Evolutionary conservation across 2,113 vertebrate species (phyloP).

Genomic region (Oenanthe melanoleuca): DNA sequence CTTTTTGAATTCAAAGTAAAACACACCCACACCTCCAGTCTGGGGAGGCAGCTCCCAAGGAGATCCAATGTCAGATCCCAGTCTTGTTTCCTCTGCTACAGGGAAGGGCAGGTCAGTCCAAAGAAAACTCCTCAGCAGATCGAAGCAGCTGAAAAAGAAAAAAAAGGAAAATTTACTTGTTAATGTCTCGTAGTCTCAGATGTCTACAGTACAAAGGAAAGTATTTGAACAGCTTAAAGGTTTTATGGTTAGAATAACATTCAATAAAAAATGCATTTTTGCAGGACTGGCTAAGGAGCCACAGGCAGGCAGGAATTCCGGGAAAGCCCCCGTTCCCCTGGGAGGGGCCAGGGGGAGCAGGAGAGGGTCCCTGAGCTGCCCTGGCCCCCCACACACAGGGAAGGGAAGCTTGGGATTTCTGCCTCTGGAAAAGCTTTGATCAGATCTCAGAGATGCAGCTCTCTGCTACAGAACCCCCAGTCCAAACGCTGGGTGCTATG

Average conservation of each 20-base stretch:
- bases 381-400: not conserved
- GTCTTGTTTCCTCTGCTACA: not conserved
- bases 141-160: not conserved
- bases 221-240: slow-evolving; percentile 73
- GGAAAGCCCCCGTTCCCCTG: slow-evolving; percentile 25
- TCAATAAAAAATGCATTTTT: slow-evolving; percentile 66
- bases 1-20: not conserved
- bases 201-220: slow-evolving; percentile 66
- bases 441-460: not conserved
- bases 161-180: slow-evolving; percentile 54
- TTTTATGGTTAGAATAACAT: slow-evolving; percentile 72
- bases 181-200: slow-evolving; percentile 62
- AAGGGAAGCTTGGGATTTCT: not conserved
- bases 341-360: not conserved
- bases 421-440: not conserved
- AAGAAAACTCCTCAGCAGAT: slow-evolving; percentile 61
- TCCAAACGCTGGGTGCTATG: not conserved
- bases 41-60: not conserved
- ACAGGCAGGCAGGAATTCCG: slow-evolving; percentile 56
- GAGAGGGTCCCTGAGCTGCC: not conserved
- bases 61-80: not conserved
- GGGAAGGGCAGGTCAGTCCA: slow-evolving; percentile 4
- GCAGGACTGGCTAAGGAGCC: slow-evolving; percentile 53
- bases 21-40: not conserved
- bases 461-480: not conserved